phyloP scores from a whole-genome alignment of 1,140 invertebrate species.

The Drosophila busckii region DNA sequence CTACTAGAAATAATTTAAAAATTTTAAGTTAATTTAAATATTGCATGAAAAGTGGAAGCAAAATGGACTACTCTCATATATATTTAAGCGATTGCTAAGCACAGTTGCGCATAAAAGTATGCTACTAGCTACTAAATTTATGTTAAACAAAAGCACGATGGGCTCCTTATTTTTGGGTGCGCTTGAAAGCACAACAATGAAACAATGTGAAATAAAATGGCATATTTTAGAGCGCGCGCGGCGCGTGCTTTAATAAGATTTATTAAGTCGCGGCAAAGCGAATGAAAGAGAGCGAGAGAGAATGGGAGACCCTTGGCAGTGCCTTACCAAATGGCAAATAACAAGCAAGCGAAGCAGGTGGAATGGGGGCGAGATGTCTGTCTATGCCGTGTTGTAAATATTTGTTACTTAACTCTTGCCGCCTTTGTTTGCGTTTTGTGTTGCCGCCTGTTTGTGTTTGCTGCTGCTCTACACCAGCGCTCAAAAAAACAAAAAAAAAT shows the following conservation, averaged over 20 bases:
- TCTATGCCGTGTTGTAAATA: conserved; percentile 54
- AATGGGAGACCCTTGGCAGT: too few species aligned
- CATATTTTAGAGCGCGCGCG: conserved; percentile 51
- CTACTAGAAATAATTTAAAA: too few species aligned
- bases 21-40: too few species aligned
- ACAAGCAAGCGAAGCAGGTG: neutral
- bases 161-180: too few species aligned
- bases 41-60: too few species aligned
- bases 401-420: conserved; percentile 73
- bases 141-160: conserved; percentile 48
- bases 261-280: conserved; percentile 62
- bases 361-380: conserved; percentile 4
- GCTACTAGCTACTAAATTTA: conserved; percentile 43
- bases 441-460: conserved; percentile 58
- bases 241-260: conserved; percentile 70
- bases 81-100: too few species aligned
- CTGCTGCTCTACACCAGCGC: conserved; percentile 11
- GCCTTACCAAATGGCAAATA: conserved; percentile 52
- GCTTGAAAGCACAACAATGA: too few species aligned
- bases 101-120: conserved; percentile 17
- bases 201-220: conserved; percentile 12
- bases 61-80: too few species aligned
- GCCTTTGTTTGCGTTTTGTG: conserved; percentile 53
- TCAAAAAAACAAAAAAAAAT: too few species aligned
- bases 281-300: too few species aligned